phyloP scores from a whole-genome alignment of 1,140 invertebrate genomes.

The Himalopsyche phryganea region DNA sequence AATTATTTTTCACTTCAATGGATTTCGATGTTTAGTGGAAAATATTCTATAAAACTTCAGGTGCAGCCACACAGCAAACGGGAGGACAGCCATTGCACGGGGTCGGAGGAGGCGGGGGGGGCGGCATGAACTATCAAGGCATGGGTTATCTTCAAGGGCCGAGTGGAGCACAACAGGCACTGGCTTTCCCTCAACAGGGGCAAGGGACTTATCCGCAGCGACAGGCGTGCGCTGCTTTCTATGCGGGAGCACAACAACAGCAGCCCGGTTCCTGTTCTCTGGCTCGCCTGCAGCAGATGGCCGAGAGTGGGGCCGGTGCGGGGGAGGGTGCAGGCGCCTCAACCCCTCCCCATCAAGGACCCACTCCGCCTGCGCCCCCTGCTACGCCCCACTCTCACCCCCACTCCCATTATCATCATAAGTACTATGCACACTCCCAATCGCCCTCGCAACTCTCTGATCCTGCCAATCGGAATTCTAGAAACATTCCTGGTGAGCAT shows the following conservation, averaged over 20 bases:
- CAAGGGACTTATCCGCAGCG: conserved; percentile 22
- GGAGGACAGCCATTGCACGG: not conserved
- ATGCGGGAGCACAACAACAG: not conserved
- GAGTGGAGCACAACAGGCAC: conserved; percentile 11
- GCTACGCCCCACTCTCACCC: conserved; percentile 31
- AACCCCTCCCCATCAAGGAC: conserved; percentile 32
- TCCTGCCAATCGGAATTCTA: conserved; percentile 21
- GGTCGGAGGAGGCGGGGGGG: conserved; percentile 10
- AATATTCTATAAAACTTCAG: no score
- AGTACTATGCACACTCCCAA: conserved; percentile 17
- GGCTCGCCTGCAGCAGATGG: conserved; percentile 52
- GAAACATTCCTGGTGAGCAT: conserved; percentile 28
- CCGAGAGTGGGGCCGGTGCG: conserved; percentile 34
- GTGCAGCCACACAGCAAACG: conserved; percentile 13
- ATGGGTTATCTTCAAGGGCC: conserved; percentile 23
- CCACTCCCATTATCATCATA: conserved; percentile 24
- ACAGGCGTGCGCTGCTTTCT: conserved; percentile 36
- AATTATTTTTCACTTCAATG: no score
- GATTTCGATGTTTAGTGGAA: no score
- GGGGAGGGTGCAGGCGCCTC: conserved; percentile 38
- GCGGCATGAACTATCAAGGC: conserved; percentile 27
- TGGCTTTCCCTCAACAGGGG: conserved; percentile 21
- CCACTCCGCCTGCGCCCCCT: conserved; percentile 34
- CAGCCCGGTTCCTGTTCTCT: conserved; percentile 42
- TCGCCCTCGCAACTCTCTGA: conserved; percentile 13